A percentile compares a stretch with the other conserved stretches of the same genome.
These are phyloP conservation scores for Zophobas atratus DNA, from an alignment of 1,140 invertebrate genomes.

Conservation along the genomic window DNA sequence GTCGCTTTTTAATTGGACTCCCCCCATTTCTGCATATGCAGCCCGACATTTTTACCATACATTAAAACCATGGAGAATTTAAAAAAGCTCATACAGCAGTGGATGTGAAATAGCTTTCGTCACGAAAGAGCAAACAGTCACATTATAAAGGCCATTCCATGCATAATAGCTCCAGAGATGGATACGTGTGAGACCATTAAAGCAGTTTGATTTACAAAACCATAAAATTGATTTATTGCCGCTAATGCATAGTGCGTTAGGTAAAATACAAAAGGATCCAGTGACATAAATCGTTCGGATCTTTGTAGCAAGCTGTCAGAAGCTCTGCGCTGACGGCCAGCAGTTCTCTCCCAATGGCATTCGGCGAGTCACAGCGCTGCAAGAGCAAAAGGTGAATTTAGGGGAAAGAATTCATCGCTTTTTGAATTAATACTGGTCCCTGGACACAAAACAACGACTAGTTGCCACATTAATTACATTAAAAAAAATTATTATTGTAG, in stretches of 20 bases:
- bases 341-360: slow-evolving; percentile 33
- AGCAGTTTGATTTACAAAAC: slow-evolving; percentile 68
- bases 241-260: slow-evolving; percentile 68
- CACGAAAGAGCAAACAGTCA: slow-evolving; percentile 48
- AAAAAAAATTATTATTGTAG: no score
- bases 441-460: no score
- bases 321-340: slow-evolving; percentile 45
- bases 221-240: slow-evolving; percentile 69
- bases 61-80: slow-evolving; percentile 15
- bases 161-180: slow-evolving; percentile 46
- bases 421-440: background rate
- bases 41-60: no score
- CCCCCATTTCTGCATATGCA: no score
- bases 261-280: slow-evolving; percentile 68
- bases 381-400: slow-evolving; percentile 32
- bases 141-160: slow-evolving; percentile 50
- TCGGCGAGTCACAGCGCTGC: background rate
- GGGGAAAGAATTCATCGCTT: slow-evolving; percentile 13
- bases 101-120: slow-evolving; percentile 44
- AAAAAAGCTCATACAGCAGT: slow-evolving; percentile 27
- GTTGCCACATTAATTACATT: no score
- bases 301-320: slow-evolving; percentile 66
- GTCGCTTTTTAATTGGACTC: no score
- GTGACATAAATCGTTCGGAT: slow-evolving; percentile 68
- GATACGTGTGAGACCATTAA: slow-evolving; percentile 60